Base-by-base conservation (phyloP, 2,888 invertebrate genomes). In the Molorchus minor region DNA sequence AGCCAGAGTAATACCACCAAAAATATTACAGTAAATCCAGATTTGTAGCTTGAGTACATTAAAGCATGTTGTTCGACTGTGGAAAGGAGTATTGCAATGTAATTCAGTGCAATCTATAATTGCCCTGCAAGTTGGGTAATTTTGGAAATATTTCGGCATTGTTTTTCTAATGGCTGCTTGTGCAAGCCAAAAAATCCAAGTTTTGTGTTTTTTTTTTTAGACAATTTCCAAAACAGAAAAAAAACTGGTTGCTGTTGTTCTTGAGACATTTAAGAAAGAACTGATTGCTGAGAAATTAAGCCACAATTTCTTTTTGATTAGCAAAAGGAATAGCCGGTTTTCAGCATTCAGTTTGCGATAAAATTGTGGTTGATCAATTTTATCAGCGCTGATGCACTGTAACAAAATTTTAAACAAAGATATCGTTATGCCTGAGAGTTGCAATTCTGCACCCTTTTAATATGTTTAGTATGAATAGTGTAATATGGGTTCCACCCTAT, bases 61-160 rank as follows among this genome's bases (percentile, higher is more conserved):
- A 43, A 53, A 13, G 16, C 20, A 16, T 13, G n/a, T 43, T 53
- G 20, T 29, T 43, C 43, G 13, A 53, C 38, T 7, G 5, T 19
- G 21, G 29, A 10, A 3, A 8, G 53, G 43, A 29, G 36, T 36
- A 5, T 53, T 12, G 2, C 19, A 19, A 20, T 21, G 36, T 4
- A 53, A 25, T 43, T 53, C 53, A 17, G 53, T 43, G 43, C 53
- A 53, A 25, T 53, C 53, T 20, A 45, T 53, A 21, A 53, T 44
- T 12, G 29, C 53, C 10, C 53, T 40, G 16, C 44, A 12, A 43
- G 17, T 45, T 44, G 43, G 53, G 51, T 49, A 12, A n/a, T 16
- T 38, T 17, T 40, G 38, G 16, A 49, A 49, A 36, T 16, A 36
- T n/a, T 10, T 7, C 17, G 51, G 51, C 51, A 49, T 40, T 15